Evolutionary conservation across 2,797 vertebrate species (phyloP).

Genomic region (Typhlichthys eigenmanni): DNA sequence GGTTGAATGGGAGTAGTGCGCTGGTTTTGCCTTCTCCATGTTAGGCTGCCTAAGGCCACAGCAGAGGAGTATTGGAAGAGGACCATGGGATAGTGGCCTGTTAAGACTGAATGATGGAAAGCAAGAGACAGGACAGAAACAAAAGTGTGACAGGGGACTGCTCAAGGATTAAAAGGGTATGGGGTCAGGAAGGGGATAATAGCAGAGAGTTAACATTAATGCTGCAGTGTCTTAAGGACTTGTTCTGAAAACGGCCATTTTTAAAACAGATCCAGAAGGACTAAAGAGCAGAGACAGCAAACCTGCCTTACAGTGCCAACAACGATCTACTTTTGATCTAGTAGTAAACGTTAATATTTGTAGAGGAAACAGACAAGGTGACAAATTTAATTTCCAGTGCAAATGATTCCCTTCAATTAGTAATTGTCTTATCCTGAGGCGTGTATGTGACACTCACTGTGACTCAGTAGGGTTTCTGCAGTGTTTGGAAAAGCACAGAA

Average conservation of each 20-base stretch:
- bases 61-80: neutral
- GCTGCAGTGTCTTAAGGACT: neutral
- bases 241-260: neutral
- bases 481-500: too few species aligned
- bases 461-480: neutral
- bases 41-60: slow-evolving; percentile 6
- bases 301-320: neutral
- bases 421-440: neutral
- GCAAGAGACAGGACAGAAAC: neutral
- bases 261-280: slow-evolving; percentile 2
- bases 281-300: neutral
- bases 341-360: too few species aligned
- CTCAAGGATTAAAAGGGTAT: neutral
- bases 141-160: neutral
- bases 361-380: too few species aligned
- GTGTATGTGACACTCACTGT: neutral
- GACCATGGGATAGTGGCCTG: neutral
- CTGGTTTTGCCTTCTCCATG: slow-evolving; percentile 38
- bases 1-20: slow-evolving; percentile 52
- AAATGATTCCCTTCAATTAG: neutral
- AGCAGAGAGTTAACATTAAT: neutral
- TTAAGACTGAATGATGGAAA: too few species aligned
- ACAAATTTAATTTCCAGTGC: neutral
- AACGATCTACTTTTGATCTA: neutral
- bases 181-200: neutral